Evolutionary conservation across 2,888 invertebrate species (phyloP).

Genomic region (Sturmia bella): DNA sequence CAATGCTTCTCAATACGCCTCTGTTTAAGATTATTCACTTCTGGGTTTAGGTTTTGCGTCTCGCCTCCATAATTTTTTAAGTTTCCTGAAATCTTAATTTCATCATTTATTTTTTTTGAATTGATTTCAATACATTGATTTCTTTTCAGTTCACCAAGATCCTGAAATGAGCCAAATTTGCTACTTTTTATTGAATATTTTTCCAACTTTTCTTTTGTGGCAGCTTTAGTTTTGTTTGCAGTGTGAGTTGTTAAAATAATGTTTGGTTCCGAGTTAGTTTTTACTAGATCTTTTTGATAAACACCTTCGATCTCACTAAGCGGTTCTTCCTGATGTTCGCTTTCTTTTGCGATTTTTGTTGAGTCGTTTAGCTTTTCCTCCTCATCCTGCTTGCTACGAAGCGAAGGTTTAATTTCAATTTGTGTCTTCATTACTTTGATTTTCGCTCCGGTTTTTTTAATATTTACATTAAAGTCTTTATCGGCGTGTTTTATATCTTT

Average conservation of each 20-base stretch:
- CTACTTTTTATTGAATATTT: slow-evolving; percentile 13
- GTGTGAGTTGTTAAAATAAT: neutral
- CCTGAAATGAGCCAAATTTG: neutral
- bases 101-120: neutral
- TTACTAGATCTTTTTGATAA: neutral
- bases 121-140: neutral
- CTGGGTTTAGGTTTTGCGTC: neutral
- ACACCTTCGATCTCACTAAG: neutral
- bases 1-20: slow-evolving; percentile 43
- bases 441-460: neutral
- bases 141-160: no score
- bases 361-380: neutral
- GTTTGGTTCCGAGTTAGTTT: neutral
- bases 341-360: neutral
- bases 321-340: neutral
- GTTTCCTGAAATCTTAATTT: neutral
- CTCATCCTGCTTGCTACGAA: neutral
- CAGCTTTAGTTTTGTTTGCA: slow-evolving; percentile 49
- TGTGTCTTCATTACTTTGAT: neutral
- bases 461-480: neutral
- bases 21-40: slow-evolving; percentile 52
- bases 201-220: slow-evolving; percentile 61
- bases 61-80: neutral
- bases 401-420: slow-evolving; percentile 3
- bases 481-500: neutral